A percentile compares a stretch with the other conserved stretches of the same genome.
Conservation (phyloP, 1,140 invertebrate species). For the Hetaerina americana region DNA sequence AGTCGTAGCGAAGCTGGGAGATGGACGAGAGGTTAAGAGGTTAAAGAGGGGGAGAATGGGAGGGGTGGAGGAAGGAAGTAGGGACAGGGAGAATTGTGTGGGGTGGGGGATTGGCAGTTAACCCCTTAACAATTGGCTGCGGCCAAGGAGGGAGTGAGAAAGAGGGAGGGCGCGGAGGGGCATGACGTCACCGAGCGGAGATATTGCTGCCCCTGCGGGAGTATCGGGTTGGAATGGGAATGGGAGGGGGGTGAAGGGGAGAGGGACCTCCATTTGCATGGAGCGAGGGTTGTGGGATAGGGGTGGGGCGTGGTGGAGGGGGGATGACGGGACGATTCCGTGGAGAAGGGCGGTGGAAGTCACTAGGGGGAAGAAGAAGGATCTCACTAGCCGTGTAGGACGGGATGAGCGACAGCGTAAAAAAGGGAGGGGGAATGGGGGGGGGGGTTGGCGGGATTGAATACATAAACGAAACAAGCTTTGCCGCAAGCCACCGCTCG, state of each 20-base stretch:
- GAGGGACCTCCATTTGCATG: not conserved
- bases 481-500: no score
- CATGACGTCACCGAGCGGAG: not conserved
- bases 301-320: no score
- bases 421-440: no score
- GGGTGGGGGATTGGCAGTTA: not conserved
- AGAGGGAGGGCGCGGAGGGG: not conserved
- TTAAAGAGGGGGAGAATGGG: not conserved
- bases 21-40: not conserved
- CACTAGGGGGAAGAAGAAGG: no score
- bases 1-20: no score
- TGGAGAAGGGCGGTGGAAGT: no score
- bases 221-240: not conserved
- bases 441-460: no score
- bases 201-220: not conserved
- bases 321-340: no score
- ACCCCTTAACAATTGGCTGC: not conserved
- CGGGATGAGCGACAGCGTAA: no score
- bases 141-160: not conserved
- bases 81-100: not conserved
- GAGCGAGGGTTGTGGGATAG: not conserved
- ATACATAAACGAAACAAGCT: no score
- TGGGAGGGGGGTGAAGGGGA: not conserved
- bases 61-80: not conserved
- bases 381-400: no score